Conservation (phyloP, 2,888 invertebrate species). For the Amphimallon solstitiale region DNA sequence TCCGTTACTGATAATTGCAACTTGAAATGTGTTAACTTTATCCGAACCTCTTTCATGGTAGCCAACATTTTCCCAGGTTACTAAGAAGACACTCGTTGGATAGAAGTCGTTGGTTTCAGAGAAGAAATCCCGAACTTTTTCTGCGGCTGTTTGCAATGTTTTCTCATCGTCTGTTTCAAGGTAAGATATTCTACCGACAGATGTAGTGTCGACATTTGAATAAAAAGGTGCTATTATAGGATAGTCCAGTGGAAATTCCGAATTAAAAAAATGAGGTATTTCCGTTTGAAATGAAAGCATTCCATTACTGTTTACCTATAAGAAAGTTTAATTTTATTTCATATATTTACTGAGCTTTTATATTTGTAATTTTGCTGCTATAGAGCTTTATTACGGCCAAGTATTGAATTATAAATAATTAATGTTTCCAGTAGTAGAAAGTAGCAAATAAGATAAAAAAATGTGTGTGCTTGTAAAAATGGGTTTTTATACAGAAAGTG, state of each 20-base stretch:
- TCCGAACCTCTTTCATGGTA: slow-evolving; percentile 74
- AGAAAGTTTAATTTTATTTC: slow-evolving; percentile 40
- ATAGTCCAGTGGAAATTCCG: slow-evolving; percentile 89
- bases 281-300: slow-evolving; percentile 90
- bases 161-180: slow-evolving; percentile 72
- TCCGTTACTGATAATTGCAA: slow-evolving; percentile 78
- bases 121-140: slow-evolving; percentile 79
- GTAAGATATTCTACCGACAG: slow-evolving; percentile 78
- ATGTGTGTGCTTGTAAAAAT: no score
- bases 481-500: no score
- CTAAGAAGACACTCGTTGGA: slow-evolving; percentile 83
- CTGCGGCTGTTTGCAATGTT: slow-evolving; percentile 74
- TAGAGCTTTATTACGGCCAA: no score
- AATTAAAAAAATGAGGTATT: slow-evolving; percentile 85
- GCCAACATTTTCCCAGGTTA: slow-evolving; percentile 91
- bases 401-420: no score
- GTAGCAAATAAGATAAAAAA: no score
- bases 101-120: slow-evolving; percentile 76
- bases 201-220: slow-evolving; percentile 87
- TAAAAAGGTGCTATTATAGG: slow-evolving; percentile 92
- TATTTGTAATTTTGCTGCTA: no score
- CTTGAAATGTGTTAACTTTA: slow-evolving; percentile 90
- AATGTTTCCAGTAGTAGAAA: no score
- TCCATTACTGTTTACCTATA: slow-evolving; percentile 91
- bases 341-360: no score